Conservation (phyloP, 2,888 invertebrate genomes). For the Drosophila fulvimacula region DNA sequence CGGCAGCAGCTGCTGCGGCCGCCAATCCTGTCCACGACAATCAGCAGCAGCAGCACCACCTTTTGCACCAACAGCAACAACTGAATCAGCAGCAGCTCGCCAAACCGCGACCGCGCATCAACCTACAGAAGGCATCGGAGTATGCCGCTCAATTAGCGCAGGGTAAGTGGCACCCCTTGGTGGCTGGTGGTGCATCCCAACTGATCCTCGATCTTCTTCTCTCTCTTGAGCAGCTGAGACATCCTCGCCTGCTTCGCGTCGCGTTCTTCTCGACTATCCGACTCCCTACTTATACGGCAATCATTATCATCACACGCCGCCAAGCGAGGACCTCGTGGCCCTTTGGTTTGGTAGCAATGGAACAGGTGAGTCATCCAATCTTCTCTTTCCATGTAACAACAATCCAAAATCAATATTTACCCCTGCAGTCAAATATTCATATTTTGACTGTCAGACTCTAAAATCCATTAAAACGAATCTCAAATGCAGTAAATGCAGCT, state of each 20-base stretch:
- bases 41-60: constrained; percentile 59
- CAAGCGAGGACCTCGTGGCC: constrained; percentile 91
- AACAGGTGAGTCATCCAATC: constrained; percentile 86
- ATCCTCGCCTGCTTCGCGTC: constrained; percentile 84
- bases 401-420: constrained; percentile 53
- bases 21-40: constrained; percentile 28
- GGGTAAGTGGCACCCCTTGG: constrained; percentile 70
- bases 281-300: constrained; percentile 85
- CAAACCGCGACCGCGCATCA: constrained; percentile 83
- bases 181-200: background rate
- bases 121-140: constrained; percentile 84
- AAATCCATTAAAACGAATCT: constrained; percentile 4
- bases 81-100: constrained; percentile 63
- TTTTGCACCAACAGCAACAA: constrained; percentile 65
- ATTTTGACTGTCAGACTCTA: constrained; percentile 28
- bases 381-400: background rate
- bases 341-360: constrained; percentile 90
- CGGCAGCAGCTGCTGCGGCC: constrained; percentile 75
- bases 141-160: constrained; percentile 84
- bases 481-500: too few species aligned
- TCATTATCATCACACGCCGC: constrained; percentile 86
- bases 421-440: constrained; percentile 54
- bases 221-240: constrained; percentile 82
- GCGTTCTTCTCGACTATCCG: constrained; percentile 84
- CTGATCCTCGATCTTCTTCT: constrained; percentile 1